Base-by-base conservation (phyloP, 2,797 vertebrate genomes). In the Heterohyrax brucei region DNA sequence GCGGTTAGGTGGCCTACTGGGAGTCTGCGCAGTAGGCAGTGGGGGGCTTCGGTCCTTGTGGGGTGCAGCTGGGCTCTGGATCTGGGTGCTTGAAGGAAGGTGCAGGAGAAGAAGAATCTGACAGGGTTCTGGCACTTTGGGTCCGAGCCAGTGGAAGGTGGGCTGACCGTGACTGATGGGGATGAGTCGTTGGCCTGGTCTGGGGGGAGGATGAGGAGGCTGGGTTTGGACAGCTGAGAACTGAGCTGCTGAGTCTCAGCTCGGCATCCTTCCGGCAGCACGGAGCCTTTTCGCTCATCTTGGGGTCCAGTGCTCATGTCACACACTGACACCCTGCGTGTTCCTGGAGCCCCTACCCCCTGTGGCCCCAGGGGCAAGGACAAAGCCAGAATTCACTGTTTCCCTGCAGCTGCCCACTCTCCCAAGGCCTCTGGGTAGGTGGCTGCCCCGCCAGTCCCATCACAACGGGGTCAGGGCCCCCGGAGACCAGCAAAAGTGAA, bases 401-500 rank as follows among this genome's bases (percentile, higher is more conserved):
- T 28, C 28, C 28, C 84, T 88, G 87, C 89, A 93, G 0, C 93
- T 80, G 44, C 0, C 0, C 87, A 56, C 46, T 24, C 66, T 2
- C 85, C 30, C 76, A 82, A 64, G 26, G 44, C 70, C 94, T 46
- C 84, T 22, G 83, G 96, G 96, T 95, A 89, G 93, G 87, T 59
- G 1, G 0, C 50, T 91, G 82, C 76, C 96, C 91, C 0, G 48
- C 39, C 76, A 61, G 53, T 75, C 96, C 50, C 53, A 1, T 24
- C 66, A 2, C 5, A 0, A 44, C 1, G 59, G 64, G 53, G 10
- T 18, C 39, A 7, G 18, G 84, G 77, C 59, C 94, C 72, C 96
- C 44, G 4, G 95, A 61, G 85, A 81, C 24, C 68, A 81, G 77
- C 72, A 91, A 96, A 85, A 94, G 96, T 96, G 97, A 97, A 94